Evolutionary conservation across 2,888 invertebrate genomes (phyloP).

Genomic region (Gnatocerus cornutus): DNA sequence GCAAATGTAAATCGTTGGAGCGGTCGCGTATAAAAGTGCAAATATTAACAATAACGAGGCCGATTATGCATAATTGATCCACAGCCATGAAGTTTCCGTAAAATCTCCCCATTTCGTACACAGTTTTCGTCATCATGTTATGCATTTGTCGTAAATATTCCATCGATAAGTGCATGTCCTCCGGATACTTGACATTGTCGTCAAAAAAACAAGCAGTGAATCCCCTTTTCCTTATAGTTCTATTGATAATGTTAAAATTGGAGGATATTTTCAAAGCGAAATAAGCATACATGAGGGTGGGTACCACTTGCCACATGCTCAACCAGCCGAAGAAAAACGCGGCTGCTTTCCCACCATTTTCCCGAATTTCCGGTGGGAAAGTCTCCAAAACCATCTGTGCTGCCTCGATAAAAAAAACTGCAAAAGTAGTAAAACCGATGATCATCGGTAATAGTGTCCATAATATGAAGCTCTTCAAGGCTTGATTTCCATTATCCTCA

Average conservation of each 20-base stretch:
- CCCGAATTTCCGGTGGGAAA: not conserved
- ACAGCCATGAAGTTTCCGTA: conserved; percentile 58
- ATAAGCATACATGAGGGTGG: conserved; percentile 56
- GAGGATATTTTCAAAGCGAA: conserved; percentile 51
- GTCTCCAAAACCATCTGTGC: conserved; percentile 16
- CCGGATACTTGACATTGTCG: conserved; percentile 36
- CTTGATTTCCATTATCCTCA: conserved; percentile 3
- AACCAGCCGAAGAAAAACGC: conserved; percentile 55
- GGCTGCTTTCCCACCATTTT: conserved; percentile 17
- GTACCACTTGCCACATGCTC: conserved; percentile 56
- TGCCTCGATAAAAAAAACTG: conserved; percentile 22
- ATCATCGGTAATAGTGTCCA: conserved; percentile 48
- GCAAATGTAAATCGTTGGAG: conserved; percentile 45
- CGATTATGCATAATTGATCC: conserved; percentile 56
- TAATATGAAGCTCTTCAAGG: conserved; percentile 6
- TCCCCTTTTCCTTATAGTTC: conserved; percentile 42
- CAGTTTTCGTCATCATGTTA: conserved; percentile 54
- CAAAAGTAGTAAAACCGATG: conserved; percentile 26
- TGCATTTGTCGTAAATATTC: conserved; percentile 54
- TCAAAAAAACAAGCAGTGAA: conserved; percentile 44
- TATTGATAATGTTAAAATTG: conserved; percentile 54
- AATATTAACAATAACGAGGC: conserved; percentile 56
- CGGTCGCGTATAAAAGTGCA: conserved; percentile 49
- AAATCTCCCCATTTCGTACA: conserved; percentile 53
- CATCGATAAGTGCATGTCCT: conserved; percentile 48